Percentiles rank a stretch among this genome's conserved stretches.
Conservation (phyloP, 1,140 invertebrate species). For the Drosophila yakuba region DNA sequence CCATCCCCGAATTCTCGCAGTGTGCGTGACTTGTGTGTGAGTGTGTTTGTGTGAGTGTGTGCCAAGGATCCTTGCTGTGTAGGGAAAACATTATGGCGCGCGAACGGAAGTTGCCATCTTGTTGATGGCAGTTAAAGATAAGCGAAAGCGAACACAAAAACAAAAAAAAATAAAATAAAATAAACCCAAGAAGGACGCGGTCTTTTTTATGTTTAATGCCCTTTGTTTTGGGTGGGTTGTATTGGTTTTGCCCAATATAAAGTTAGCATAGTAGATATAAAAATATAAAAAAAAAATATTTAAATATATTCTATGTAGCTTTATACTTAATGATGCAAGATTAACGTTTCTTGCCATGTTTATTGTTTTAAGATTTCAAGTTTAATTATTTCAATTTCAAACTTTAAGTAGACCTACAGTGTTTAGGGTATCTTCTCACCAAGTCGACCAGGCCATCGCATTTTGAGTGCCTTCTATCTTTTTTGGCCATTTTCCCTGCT, state of each 20-base stretch:
- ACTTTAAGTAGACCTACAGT: neutral
- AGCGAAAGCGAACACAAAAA: slow-evolving; percentile 62
- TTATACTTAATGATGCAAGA: no score
- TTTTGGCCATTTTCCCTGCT: slow-evolving; percentile 32
- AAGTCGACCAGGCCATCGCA: neutral
- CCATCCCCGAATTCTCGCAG: slow-evolving; percentile 4
- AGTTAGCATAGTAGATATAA: no score
- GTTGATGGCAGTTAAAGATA: slow-evolving; percentile 85
- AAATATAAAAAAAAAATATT: no score
- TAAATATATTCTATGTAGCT: no score
- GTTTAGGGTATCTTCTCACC: neutral
- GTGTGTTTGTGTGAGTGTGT: slow-evolving; percentile 27
- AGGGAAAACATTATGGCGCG: slow-evolving; percentile 83
- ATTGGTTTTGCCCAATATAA: neutral
- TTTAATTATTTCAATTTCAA: neutral
- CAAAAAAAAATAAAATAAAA: slow-evolving; percentile 19
- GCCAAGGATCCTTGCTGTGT: slow-evolving; percentile 58
- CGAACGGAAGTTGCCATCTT: slow-evolving; percentile 85
- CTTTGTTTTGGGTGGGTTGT: slow-evolving; percentile 9
- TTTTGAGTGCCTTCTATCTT: slow-evolving; percentile 20
- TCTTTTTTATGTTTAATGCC: slow-evolving; percentile 39
- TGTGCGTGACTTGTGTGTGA: slow-evolving; percentile 67
- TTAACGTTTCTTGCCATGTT: neutral
- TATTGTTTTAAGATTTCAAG: neutral
- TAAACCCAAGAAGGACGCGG: slow-evolving; percentile 42